Evolutionary conservation across 2,113 vertebrate species (phyloP).

Genomic region (Amblyornis subalaris): DNA sequence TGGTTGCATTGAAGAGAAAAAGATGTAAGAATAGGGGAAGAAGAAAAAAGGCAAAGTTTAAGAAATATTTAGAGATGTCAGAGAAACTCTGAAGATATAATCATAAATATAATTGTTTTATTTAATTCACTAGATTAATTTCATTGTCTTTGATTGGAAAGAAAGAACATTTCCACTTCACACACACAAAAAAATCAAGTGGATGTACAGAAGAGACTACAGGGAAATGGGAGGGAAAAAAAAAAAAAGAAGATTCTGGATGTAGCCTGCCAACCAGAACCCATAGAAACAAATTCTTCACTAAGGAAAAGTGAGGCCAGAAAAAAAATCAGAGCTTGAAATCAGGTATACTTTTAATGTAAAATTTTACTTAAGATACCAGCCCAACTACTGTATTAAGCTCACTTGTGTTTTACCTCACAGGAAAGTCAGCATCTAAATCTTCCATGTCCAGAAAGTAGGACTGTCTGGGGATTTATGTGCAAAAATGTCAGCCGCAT

Average conservation of each 20-base stretch:
- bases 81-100: constrained; percentile 7
- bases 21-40: background rate
- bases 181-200: background rate
- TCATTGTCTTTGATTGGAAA: background rate
- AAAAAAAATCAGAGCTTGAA: background rate
- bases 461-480: background rate
- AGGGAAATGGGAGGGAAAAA: background rate
- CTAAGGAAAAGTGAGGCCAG: background rate
- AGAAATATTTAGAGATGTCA: constrained; percentile 6
- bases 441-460: background rate
- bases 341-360: background rate
- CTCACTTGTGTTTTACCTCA: background rate
- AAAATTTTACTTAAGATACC: background rate
- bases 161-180: background rate
- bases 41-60: background rate
- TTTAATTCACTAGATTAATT: constrained; percentile 1
- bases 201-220: background rate
- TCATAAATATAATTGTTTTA: constrained; percentile 9
- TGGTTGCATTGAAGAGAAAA: background rate
- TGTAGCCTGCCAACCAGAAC: background rate
- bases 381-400: background rate
- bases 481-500: background rate
- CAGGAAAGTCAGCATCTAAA: background rate
- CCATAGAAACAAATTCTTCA: background rate
- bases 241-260: background rate